Percentiles rank a stretch among this genome's conserved stretches.
These are phyloP conservation scores for Tamandua tetradactyla DNA, from an alignment of 2,797 vertebrate genomes.

Conservation along the genomic window DNA sequence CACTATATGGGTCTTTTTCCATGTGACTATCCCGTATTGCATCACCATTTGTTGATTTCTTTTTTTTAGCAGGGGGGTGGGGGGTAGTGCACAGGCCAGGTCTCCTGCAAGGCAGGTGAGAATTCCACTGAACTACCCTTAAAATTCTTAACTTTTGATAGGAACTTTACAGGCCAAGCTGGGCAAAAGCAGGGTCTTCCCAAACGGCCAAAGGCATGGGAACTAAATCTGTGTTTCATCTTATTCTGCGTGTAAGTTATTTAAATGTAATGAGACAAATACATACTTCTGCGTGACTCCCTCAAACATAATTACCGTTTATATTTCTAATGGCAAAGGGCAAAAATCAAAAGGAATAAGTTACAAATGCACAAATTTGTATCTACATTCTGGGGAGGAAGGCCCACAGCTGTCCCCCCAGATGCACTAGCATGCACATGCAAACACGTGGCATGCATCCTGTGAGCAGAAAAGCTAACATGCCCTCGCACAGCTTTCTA, in stretches of 20 bases:
- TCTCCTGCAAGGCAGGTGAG: too few species aligned
- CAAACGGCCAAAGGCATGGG: background rate
- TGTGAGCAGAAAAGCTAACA: slow-evolving; percentile 18
- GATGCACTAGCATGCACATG: background rate
- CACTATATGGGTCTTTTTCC: too few species aligned
- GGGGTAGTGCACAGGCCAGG: too few species aligned
- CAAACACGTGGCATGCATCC: slow-evolving; percentile 9
- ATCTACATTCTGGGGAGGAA: background rate
- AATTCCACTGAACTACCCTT: too few species aligned
- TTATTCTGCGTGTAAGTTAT: background rate
- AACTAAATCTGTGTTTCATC: background rate
- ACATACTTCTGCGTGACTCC: background rate
- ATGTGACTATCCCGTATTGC: too few species aligned
- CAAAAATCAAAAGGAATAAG: slow-evolving; percentile 2
- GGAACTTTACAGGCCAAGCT: background rate
- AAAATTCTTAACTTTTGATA: background rate
- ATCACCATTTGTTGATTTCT: too few species aligned
- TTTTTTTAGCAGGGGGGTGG: too few species aligned
- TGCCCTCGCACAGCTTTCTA: slow-evolving; percentile 58
- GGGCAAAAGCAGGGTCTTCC: background rate
- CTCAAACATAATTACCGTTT: background rate
- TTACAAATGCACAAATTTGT: background rate
- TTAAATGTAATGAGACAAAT: background rate
- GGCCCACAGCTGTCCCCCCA: slow-evolving; percentile 23
- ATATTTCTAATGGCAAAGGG: background rate